A percentile compares a stretch with the other conserved stretches of the same genome.
These are phyloP conservation scores for Heterodera carotae DNA, from an alignment of 1,140 invertebrate species.

Conservation along the genomic window DNA sequence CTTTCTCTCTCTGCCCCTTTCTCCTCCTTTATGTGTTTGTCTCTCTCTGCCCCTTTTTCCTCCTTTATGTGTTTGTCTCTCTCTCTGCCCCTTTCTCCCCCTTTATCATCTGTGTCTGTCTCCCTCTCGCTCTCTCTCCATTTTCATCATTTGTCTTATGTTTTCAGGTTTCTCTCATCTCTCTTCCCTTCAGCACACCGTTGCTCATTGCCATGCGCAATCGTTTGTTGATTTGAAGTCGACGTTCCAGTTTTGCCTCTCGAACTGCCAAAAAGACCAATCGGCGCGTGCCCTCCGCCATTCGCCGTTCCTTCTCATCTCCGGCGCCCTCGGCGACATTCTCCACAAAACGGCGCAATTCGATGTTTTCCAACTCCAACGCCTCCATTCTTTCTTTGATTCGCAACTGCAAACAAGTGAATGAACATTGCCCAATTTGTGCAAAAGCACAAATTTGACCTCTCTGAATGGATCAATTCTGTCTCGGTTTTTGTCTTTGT, in stretches of 20 bases:
- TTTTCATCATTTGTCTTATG: constrained; percentile 14
- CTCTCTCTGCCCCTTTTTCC: too few species aligned
- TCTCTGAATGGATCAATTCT: background rate
- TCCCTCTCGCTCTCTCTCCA: too few species aligned
- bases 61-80: constrained; percentile 25
- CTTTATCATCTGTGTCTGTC: too few species aligned
- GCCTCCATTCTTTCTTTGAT: constrained; percentile 21
- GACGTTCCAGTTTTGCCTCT: constrained; percentile 39
- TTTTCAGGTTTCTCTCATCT: constrained; percentile 2
- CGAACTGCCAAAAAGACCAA: constrained; percentile 47
- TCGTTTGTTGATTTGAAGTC: constrained; percentile 24
- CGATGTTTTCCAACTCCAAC: constrained; percentile 44
- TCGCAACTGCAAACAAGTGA: constrained; percentile 5
- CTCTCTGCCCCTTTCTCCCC: too few species aligned
- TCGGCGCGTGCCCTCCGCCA: constrained; percentile 51
- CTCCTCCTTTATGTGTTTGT: constrained; percentile 10
- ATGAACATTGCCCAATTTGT: background rate
- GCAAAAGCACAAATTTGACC: background rate
- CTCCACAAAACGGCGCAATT: constrained; percentile 40
- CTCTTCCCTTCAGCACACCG: constrained; percentile 8
- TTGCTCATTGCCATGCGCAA: constrained; percentile 36
- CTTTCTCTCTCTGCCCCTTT: too few species aligned
- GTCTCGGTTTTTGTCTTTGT: background rate
- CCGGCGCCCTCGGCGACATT: constrained; percentile 34
- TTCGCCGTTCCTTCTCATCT: constrained; percentile 50